Base-by-base conservation (phyloP, 2,113 vertebrate species). In the Festucalex cinctus region DNA sequence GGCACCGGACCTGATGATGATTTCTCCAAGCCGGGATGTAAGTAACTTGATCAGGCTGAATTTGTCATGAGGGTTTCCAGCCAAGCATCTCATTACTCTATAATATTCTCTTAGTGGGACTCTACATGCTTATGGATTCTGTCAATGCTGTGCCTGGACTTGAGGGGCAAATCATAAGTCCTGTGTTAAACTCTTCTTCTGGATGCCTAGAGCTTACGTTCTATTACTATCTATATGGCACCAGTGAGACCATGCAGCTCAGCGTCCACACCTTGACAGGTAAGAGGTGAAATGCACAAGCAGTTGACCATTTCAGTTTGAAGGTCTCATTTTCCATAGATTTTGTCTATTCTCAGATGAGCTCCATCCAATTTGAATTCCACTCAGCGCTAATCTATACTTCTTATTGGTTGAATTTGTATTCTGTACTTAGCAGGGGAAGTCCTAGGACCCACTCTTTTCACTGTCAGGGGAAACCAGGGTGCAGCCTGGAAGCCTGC, bases 21-120 rank as follows among this genome's bases (percentile, higher is more conserved):
- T 75, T 94, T 91, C 76, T 93, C 94, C 22, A 93, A 80, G 84
- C 94, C 94, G 68, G 93, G 93, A 41, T 37, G 94, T 94, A 80
- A 89, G 89, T 69, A 12, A 7, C n/a, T 16, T 9, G 13, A 14
- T 5, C 14, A 1, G 24, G 12, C 5, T 0, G 14, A 16, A 28
- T 32, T 28, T 17, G n/a, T 58, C 54, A 3, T 57, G 17, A n/a
- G 32, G 32, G 3, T 58, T 32, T 58, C 6, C 8, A 24, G 19
- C 14, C 59, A 37, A 39, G 28, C 28, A 36, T 49, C 19, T n/a
- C 9, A 37, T 37, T 36, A 53, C 32, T 20, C 39, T 36, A 13
- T 51, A 36, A 43, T 17, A 7, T 17, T 20, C 46, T 65, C 9
- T 65, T 65, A 95, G 94, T 88, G 0, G 94, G 94, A 2, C 0